Base-by-base conservation (phyloP, 2,797 vertebrate species). In the Halcyon badia region DNA sequence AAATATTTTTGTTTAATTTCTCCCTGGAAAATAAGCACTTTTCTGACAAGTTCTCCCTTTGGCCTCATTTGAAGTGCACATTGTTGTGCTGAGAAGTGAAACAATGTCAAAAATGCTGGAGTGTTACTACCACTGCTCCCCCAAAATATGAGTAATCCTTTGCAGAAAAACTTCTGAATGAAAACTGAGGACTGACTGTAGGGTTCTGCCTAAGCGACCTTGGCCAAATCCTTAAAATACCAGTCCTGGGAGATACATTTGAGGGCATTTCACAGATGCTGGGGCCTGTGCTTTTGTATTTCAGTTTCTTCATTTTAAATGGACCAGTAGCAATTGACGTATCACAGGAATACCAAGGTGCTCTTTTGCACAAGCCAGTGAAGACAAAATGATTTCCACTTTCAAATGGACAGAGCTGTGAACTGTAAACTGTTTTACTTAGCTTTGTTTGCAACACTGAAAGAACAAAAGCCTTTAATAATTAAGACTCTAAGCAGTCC, bases 351-450 rank as follows among this genome's bases (percentile, higher is more conserved):
- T 64, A 30, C 24, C 14, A 11, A 14, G 19, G 4, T 44, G 41
- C 35, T 35, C 14, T 85, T 64, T 48, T 52, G 26, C 33, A 19
- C 6, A 65, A 61, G 30, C 14, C 20, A 37, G 7, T 33, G 42
- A 49, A 79, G 26, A 35, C 14, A 57, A 83, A 88, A 48, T 66
- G 1, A 60, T 81, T 90, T 54, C 24, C 10, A 3, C 60, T 90
- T 69, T 37, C 17, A 30, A 69, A 48, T 20, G 22, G 46, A 17
- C 18, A 46, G 57, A 69, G 9, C 25, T 0, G 0, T 51, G 69
- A 83, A 41, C 26, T 72, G 8, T 66, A 62, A 90, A 60, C 14
- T 75, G 11, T 25, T 78, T 70, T 42, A 56, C 42, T 58, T 69
- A 79, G 44, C 17, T 88, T 66, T 83, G 26, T 64, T 77, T 3